Evolutionary conservation across 2,888 invertebrate genomes (phyloP), one percentile per base, ranked within the genome.

Genomic region (Lithosia quadra): DNA sequence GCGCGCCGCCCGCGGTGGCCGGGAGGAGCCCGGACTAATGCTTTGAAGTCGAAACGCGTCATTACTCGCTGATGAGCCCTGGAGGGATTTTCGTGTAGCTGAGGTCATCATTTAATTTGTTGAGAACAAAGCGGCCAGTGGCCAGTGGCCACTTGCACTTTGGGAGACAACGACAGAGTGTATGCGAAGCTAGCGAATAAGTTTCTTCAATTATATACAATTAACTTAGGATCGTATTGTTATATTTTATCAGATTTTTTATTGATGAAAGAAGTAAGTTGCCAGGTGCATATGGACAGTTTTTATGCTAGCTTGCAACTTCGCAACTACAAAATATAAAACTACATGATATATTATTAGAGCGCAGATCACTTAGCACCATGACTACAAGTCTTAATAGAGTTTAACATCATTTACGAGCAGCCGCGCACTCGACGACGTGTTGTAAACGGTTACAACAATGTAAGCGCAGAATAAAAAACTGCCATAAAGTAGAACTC

Each of bases 21-120:
- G 64, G 69, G 69, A 68, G 64, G 63, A 59, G 65, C 56, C 55
- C 69, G 68, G 71, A 73, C 65, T 64, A 74, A 65, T 39, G 65
- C 74, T 79, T 74, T 78, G 78, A 79, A 71, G 71, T 72, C 22
- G 49, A 22, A 24, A 24, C 61, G 66, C 66, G 55, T 39, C 61
- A 61, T 58, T 63, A 34, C 43, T 22, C 49, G 59, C 53, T 36
- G 68, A 59, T 69, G 61, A 59, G 43, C 28, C 24, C 22, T n/a
- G 36, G 10, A 24, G 24, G 55, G 39, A 56, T 61, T 61, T 67
- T 61, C 13, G 66, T 66, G 13, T 7, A 28, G n/a, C 55, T 21
- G n/a, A 24, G 33, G n/a, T 18, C 60, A 22, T 33, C 18, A 3
- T 65, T 59, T 59, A 33, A 59, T 65, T 60, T 24, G 53, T 65